Conservation (phyloP, 2,797 vertebrate species). For the Brotogeris chrysoptera region DNA sequence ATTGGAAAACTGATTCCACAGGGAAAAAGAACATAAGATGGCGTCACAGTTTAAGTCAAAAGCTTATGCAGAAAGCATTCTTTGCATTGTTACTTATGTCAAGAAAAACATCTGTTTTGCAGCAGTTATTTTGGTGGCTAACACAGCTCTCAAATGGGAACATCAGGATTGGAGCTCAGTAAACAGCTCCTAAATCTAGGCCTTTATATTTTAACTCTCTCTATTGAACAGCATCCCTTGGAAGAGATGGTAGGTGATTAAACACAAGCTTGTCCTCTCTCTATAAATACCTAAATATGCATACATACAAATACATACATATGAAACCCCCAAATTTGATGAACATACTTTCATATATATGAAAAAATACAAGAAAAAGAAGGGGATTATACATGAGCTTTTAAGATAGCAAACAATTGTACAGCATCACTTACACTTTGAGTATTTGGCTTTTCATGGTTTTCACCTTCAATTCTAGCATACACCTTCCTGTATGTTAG, state of each 20-base stretch:
- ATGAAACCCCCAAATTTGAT: background rate
- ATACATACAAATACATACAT: rapidly evolving
- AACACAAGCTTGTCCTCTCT: background rate
- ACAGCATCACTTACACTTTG: background rate
- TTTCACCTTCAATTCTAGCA: background rate
- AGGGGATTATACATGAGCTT: background rate
- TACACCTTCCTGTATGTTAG: background rate
- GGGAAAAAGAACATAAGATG: background rate
- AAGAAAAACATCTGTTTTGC: background rate
- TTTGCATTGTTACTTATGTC: background rate
- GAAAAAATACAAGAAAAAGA: background rate
- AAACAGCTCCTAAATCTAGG: background rate
- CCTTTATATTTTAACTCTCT: background rate
- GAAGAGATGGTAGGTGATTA: background rate
- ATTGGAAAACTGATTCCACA: background rate
- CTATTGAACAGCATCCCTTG: background rate
- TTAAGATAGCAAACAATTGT: background rate
- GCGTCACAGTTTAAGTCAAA: background rate
- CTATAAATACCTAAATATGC: background rate
- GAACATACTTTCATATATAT: background rate
- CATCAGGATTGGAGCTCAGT: background rate
- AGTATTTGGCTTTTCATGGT: background rate
- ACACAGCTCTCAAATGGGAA: background rate
- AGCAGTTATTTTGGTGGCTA: background rate
- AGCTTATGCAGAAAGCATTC: background rate